Conservation (phyloP, 2,113 vertebrate species). For the Melospiza melodia region DNA sequence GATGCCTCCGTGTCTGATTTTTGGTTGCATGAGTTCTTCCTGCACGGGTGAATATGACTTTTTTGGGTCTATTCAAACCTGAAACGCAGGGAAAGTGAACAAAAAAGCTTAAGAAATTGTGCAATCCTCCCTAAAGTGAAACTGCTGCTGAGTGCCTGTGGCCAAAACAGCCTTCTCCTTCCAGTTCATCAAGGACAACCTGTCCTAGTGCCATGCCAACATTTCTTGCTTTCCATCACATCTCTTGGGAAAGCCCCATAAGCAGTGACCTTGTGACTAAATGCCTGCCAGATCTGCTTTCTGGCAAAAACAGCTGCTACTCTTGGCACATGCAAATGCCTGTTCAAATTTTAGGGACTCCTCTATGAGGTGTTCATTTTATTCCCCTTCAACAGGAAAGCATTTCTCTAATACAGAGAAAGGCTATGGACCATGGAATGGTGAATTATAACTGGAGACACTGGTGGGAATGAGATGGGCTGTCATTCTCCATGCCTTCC, state of each 20-base stretch:
- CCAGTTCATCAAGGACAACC: constrained; percentile 69
- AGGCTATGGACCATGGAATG: background rate
- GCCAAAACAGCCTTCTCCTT: constrained; percentile 68
- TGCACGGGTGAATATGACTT: background rate
- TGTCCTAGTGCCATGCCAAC: constrained; percentile 43
- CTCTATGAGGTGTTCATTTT: constrained; percentile 59
- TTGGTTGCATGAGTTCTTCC: background rate
- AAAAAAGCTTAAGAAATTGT: background rate
- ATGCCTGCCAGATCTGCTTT: constrained; percentile 66
- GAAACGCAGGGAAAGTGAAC: background rate
- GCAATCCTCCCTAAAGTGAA: background rate
- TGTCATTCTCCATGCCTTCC: constrained; percentile 34
- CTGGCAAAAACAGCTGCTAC: constrained; percentile 71
- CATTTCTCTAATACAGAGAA: constrained; percentile 40
- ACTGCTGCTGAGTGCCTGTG: constrained; percentile 34
- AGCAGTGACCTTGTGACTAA: constrained; percentile 68
- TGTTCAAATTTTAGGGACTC: constrained; percentile 63
- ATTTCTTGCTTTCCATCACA: constrained; percentile 42
- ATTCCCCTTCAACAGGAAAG: constrained; percentile 47
- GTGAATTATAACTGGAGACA: constrained; percentile 4
- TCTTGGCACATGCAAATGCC: constrained; percentile 51
- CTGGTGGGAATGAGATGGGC: background rate
- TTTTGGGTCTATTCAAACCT: background rate
- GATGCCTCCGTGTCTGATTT: background rate
- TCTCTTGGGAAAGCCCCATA: constrained; percentile 63